phyloP scores from a whole-genome alignment of 1,140 invertebrate genomes.

The Panulirus ornatus region DNA sequence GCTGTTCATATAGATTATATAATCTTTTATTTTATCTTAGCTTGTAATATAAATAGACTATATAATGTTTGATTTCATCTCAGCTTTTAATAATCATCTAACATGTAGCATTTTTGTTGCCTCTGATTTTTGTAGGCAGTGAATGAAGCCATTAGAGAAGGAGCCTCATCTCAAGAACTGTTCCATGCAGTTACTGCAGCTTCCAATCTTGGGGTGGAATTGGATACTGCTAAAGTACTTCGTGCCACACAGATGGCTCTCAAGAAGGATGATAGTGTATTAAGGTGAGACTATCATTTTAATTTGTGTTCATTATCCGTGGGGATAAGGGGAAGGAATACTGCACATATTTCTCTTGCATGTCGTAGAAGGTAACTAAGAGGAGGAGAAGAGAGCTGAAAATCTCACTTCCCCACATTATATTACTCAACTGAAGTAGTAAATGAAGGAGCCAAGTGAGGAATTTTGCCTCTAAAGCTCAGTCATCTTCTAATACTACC shows the following conservation, averaged over 20 bases:
- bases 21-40: no score
- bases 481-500: not conserved
- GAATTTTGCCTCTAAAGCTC: not conserved
- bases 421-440: no score
- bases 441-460: no score
- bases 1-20: no score
- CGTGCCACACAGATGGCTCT: conserved; percentile 84
- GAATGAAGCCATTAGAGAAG: conserved; percentile 78
- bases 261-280: conserved; percentile 87
- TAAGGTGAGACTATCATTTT: conserved; percentile 83
- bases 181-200: conserved; percentile 79
- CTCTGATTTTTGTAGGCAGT: conserved; percentile 77
- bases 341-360: not conserved
- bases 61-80: no score
- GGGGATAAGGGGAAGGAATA: not conserved
- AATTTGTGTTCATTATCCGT: not conserved
- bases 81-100: no score
- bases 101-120: no score
- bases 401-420: no score
- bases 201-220: conserved; percentile 78
- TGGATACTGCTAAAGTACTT: conserved; percentile 80
- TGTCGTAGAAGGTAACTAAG: conserved; percentile 22
- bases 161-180: conserved; percentile 79
- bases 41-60: no score
- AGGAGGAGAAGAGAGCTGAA: no score